Evolutionary conservation across 1,140 invertebrate genomes (phyloP).

Genomic region (Samia ricini): DNA sequence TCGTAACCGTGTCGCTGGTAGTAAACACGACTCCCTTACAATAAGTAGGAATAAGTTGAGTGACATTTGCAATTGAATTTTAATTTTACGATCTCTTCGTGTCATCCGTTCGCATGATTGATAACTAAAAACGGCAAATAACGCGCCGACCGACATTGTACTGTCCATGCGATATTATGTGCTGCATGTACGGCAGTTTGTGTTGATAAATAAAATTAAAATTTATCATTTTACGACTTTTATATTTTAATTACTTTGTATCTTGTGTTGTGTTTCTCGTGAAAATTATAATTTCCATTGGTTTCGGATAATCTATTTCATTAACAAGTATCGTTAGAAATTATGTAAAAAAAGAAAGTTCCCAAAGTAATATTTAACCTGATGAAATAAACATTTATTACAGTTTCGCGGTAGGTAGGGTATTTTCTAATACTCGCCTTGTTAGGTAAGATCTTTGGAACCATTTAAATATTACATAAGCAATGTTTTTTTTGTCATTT

Average conservation of each 20-base stretch:
- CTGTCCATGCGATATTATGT: conserved; percentile 3
- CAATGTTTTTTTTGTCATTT: too few species aligned
- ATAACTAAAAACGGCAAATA: conserved; percentile 36
- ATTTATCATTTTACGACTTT: neutral
- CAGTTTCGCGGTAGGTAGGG: too few species aligned
- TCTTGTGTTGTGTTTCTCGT: too few species aligned
- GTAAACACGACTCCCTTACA: neutral
- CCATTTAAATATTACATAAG: too few species aligned
- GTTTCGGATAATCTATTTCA: too few species aligned
- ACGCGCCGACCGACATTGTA: neutral
- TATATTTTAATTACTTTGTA: neutral
- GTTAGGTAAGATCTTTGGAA: too few species aligned
- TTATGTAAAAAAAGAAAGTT: too few species aligned
- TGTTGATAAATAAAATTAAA: neutral
- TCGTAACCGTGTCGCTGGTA: conserved; percentile 14
- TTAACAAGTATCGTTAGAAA: too few species aligned
- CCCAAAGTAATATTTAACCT: too few species aligned
- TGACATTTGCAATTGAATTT: conserved; percentile 57
- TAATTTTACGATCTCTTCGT: conserved; percentile 50
- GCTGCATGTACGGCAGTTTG: neutral
- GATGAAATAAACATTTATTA: too few species aligned
- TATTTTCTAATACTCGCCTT: too few species aligned
- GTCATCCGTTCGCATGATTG: conserved; percentile 49
- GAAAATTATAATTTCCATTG: too few species aligned
- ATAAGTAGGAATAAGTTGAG: conserved; percentile 50